Conservation (phyloP, 2,113 vertebrate species). For the Pogona vitticeps region DNA sequence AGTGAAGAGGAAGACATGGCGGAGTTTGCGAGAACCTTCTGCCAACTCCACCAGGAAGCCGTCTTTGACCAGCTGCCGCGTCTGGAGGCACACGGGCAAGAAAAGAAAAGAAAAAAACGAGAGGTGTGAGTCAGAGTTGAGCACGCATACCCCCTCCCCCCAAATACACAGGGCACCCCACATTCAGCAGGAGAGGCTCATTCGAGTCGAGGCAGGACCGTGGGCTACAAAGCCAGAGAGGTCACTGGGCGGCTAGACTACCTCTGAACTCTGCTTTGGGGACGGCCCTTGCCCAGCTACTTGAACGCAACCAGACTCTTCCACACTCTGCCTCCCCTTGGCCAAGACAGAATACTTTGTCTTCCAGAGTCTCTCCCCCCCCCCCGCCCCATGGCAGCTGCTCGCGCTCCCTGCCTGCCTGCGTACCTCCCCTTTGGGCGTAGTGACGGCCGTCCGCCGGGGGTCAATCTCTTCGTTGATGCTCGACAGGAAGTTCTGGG, state of each 20-base stretch:
- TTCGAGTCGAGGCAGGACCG: no score
- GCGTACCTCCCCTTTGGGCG: constrained; percentile 95
- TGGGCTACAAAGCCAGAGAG: background rate
- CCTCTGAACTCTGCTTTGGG: background rate
- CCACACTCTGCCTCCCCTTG: no score
- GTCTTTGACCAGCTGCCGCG: constrained; percentile 95
- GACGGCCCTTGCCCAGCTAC: background rate
- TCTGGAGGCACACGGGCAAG: constrained; percentile 71
- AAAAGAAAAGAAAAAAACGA: background rate
- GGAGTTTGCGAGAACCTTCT: constrained; percentile 94
- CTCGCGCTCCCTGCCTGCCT: background rate
- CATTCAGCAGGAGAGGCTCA: background rate
- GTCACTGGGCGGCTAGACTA: rapidly evolving
- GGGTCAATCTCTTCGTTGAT: constrained; percentile 98
- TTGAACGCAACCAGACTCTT: background rate
- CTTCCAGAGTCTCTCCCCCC: background rate
- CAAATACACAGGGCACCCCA: no score
- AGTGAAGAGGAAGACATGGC: constrained; percentile 97
- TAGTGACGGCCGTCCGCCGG: constrained; percentile 92
- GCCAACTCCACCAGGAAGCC: constrained; percentile 98
- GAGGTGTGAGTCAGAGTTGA: constrained; percentile 5
- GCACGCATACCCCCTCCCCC: no score
- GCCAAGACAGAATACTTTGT: background rate
- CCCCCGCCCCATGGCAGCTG: background rate
- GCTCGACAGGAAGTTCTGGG: constrained; percentile 97